Evolutionary conservation across 2,888 invertebrate genomes (phyloP).

Genomic region (Sphecodes monilicornis): DNA sequence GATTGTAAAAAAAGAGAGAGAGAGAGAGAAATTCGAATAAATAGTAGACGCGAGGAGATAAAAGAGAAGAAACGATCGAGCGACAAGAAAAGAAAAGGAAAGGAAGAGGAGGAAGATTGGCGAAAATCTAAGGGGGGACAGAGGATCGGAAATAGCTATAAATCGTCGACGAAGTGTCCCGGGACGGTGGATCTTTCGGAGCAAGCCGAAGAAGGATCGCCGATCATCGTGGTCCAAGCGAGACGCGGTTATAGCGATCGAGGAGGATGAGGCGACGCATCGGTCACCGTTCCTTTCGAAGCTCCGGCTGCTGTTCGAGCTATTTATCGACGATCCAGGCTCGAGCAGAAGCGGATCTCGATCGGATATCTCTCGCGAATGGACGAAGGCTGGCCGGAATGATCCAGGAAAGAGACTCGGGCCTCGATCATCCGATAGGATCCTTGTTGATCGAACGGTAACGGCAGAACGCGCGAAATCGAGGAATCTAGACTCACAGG

Average conservation of each 20-base stretch:
- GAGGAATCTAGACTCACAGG: neutral
- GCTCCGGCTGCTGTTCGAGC: constrained; percentile 28
- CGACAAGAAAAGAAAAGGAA: neutral
- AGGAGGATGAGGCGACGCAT: constrained; percentile 1
- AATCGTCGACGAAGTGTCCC: constrained; percentile 15
- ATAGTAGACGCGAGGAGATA: neutral
- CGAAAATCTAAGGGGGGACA: neutral
- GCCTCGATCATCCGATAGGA: neutral
- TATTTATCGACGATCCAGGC: constrained; percentile 2
- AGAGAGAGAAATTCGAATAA: neutral
- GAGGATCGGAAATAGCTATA: neutral
- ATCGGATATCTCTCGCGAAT: constrained; percentile 32
- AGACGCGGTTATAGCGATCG: neutral
- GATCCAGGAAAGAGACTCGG: neutral
- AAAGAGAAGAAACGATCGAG: neutral
- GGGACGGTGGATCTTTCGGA: neutral
- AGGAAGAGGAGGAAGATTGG: neutral
- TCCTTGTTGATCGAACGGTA: neutral
- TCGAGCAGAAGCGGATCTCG: constrained; percentile 14
- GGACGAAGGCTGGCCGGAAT: constrained; percentile 54
- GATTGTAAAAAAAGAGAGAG: neutral
- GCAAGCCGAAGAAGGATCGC: neutral
- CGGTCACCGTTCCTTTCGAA: constrained; percentile 12
- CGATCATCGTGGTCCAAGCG: neutral
- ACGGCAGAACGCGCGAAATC: neutral